phyloP scores from a whole-genome alignment of 2,797 vertebrate species.

The Taenioides sp. region DNA sequence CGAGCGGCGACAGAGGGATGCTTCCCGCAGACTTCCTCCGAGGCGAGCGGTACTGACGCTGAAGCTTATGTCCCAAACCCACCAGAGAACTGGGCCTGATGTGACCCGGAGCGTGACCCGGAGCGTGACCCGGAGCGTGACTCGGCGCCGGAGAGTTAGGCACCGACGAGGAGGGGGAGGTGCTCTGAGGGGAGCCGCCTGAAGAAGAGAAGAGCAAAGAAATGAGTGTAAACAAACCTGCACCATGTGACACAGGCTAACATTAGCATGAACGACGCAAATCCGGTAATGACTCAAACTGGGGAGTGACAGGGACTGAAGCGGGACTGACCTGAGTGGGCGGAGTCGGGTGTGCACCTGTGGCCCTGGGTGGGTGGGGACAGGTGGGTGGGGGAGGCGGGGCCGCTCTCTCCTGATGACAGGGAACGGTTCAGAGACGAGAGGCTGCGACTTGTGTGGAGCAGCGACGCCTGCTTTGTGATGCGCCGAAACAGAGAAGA shows the following conservation, averaged over 20 bases:
- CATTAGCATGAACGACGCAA: too few relatives aligned
- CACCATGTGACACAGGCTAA: too few relatives aligned
- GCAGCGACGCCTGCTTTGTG: conserved; percentile 90
- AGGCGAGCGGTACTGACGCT: conserved; percentile 93
- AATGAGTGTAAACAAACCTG: too few relatives aligned
- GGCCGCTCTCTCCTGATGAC: conserved; percentile 93
- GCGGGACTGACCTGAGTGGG: conserved; percentile 48
- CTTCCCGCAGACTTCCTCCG: conserved; percentile 94
- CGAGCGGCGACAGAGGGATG: conserved; percentile 94
- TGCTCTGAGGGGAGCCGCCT: conserved; percentile 95
- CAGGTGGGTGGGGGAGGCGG: conserved; percentile 93
- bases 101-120: conserved; percentile 78
- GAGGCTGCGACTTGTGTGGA: conserved; percentile 94
- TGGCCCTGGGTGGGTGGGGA: conserved; percentile 92
- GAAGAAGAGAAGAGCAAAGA: neutral
- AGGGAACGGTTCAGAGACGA: conserved; percentile 94
- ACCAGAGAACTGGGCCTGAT: conserved; percentile 94
- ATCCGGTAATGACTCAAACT: too few relatives aligned
- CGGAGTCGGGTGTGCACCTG: conserved; percentile 86
- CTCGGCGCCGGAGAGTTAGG: conserved; percentile 89
- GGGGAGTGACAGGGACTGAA: too few relatives aligned
- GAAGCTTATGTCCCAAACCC: conserved; percentile 93
- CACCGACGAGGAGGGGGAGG: conserved; percentile 93
- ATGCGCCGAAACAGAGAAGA: conserved; percentile 93
- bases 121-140: too few relatives aligned